Evolutionary conservation across 2,113 vertebrate genomes (phyloP), one percentile per base, ranked within the genome.

Genomic region (Rhineura floridana): DNA sequence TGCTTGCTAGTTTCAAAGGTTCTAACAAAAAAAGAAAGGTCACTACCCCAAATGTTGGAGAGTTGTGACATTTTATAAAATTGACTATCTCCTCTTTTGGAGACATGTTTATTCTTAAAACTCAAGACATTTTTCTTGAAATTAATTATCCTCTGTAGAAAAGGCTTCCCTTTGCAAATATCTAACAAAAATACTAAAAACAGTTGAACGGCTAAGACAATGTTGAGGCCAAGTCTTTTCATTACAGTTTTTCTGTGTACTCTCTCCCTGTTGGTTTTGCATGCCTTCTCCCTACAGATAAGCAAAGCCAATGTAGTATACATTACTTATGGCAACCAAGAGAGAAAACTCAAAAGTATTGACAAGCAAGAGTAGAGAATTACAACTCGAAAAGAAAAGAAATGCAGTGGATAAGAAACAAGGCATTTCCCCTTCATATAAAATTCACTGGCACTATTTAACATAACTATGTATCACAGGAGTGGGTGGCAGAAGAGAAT

Each of bases 21-120:
- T 92, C 90, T 96, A 96, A 97, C 96, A 96, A 96, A 96, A 91
- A 94, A 89, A 84, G 81, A 95, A 93, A 96, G 95, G 96, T 97
- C 96, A 96, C 96, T 96, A 97, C 98, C 97, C 98, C 98, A 98
- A 98, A 98, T 98, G 97, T 98, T 98, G 98, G 98, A 98, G 97
- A 97, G 95, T 94, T 98, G 96, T 95, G 92, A 97, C 94, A 87
- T 96, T 97, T 96, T 97, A 97, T 95, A 97, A 98, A 98, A 98
- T 97, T 81, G 93, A 94, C 93, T 93, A 93, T 97, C 97, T 97
- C 97, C 97, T 96, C 96, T 96, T 94, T 93, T 97, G 97, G 97
- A 98, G 96, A 97, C 90, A 95, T 89, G 95, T 95, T 96, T 96
- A 96, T 96, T 97, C 90, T 96, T 96, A 97, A 97, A 97, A 97